Base-by-base conservation (phyloP, 1,140 invertebrate species). In the Drosophila repleta region DNA sequence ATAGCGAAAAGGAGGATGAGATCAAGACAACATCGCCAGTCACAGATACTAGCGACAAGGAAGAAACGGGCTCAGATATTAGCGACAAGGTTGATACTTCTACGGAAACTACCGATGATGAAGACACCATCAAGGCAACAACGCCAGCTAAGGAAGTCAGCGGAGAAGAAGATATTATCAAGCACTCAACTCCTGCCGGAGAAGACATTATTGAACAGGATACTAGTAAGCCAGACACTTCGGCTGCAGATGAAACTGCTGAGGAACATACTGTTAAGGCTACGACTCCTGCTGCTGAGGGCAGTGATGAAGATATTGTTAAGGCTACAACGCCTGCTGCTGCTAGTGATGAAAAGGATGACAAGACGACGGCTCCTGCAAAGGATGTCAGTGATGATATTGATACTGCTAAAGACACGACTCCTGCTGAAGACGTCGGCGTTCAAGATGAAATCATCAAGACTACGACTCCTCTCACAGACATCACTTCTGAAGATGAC, bases 141-240 rank as follows among this genome's bases (percentile, higher is more conserved):
- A 71, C 68, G 24, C 62, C 68, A 10, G 15, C 68, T 4, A 57
- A 57, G 35, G 61, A 58, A 20, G 53, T 18, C 24, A 52, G 24
- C 10, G 53, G 2, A 7, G 43, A 69, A 3, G 60, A 61, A 13
- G 51, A 56, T 13, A 46, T 35, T 7, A 24, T 43, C n/a, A 63
- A 49, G 17, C n/a, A 24, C 10, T 53, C 63, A 15, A 39, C 48
- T 29, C 20, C 60, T 15, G 21, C 60, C 13, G 57, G 32, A 18
- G 17, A 32, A 45, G 61, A 48, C 6, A 29, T 4, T 15, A 5
- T 10, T 26, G 51, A 60, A n/a, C 18, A 58, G 7, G 46, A 58
- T 7, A 53, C 41, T 26, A 48, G n/a, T 21, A 67, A 67, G 46
- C 21, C 61, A 8, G 46, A 41, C 10, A 39, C 41, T 7, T 26